Evolutionary conservation across 1,140 invertebrate species (phyloP).

Genomic region (Drosophila pachea): DNA sequence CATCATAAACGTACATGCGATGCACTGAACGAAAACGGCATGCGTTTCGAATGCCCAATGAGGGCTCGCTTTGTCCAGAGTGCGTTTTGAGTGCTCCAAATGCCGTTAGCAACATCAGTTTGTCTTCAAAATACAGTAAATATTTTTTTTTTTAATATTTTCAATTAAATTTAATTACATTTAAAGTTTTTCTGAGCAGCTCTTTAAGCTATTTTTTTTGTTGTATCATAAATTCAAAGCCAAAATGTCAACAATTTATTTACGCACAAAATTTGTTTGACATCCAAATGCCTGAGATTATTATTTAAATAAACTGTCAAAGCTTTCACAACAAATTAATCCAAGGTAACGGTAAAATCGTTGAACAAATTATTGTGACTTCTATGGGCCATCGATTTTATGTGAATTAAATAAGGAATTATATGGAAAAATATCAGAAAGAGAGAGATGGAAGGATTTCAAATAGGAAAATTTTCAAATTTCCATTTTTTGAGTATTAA

Average conservation of each 20-base stretch:
- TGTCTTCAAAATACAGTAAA: too few species aligned
- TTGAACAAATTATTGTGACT: background rate
- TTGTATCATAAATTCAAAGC: background rate
- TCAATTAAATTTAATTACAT: too few species aligned
- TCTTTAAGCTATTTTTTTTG: slow-evolving; percentile 3
- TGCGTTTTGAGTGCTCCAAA: too few species aligned
- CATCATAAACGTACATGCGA: slow-evolving; percentile 10
- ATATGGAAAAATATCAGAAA: too few species aligned
- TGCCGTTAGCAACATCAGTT: too few species aligned
- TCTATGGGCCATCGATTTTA: too few species aligned
- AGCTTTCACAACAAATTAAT: slow-evolving; percentile 5
- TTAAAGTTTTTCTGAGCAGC: background rate
- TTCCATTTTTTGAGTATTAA: too few species aligned
- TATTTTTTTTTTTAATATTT: too few species aligned
- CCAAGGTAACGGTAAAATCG: background rate
- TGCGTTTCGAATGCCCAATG: slow-evolving; percentile 1
- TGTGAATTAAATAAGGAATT: too few species aligned
- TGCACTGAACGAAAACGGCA: slow-evolving; percentile 25
- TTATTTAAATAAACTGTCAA: background rate
- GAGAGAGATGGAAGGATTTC: too few species aligned
- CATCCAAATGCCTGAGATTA: background rate
- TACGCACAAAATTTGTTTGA: background rate
- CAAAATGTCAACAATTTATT: background rate
- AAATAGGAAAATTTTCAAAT: too few species aligned
- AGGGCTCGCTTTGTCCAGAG: too few species aligned